Evolutionary conservation across 2,113 vertebrate species (phyloP), one percentile per base, ranked within the genome.

Genomic region (Ailuropoda melanoleuca): DNA sequence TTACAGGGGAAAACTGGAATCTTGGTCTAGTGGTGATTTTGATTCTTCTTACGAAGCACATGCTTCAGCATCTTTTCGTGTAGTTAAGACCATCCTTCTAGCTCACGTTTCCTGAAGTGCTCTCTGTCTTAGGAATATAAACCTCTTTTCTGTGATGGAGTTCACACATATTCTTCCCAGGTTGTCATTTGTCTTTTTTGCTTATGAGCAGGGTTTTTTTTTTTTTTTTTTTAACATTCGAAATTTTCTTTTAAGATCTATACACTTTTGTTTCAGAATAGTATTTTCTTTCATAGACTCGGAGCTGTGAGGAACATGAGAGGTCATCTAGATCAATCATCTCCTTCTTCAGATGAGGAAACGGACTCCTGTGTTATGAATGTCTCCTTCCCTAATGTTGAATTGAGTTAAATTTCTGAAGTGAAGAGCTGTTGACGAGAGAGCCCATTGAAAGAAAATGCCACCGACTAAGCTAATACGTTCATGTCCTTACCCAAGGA

Each of bases 391-490:
- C 60, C 48, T 87, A 4, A 39, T 55, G 37, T 93, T 96, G 43
- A 95, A 68, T 75, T n/a, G n/a, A 90, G 43, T 93, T 93, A 46
- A 31, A 72, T 87, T 96, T 96, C 93, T 93, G 43, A 95, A 66
- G 46, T 68, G 43, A 66, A 84, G 66, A 55, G 31, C 68, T 46
- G 6, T 90, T 31, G 6, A 18, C 26, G 2, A 84, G 78, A 60
- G 50, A 92, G 46, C 56, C 68, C 55, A 15, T 10, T 64, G 64
- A 95, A 37, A 60, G 90, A 24, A 46, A 88, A 72, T 13, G 4
- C 50, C 37, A 31, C 26, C 1, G 13, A 64, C 31, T n/a, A 31
- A 81, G 43, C 37, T 58, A 29, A 12, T 17, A 31, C 56, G 64
- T 86, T 96, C 77, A 24, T 82, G 43, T 19, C 37, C 31, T 87